Evolutionary conservation across 1,140 invertebrate genomes (phyloP).

Genomic region (Drosophila bipectinata): DNA sequence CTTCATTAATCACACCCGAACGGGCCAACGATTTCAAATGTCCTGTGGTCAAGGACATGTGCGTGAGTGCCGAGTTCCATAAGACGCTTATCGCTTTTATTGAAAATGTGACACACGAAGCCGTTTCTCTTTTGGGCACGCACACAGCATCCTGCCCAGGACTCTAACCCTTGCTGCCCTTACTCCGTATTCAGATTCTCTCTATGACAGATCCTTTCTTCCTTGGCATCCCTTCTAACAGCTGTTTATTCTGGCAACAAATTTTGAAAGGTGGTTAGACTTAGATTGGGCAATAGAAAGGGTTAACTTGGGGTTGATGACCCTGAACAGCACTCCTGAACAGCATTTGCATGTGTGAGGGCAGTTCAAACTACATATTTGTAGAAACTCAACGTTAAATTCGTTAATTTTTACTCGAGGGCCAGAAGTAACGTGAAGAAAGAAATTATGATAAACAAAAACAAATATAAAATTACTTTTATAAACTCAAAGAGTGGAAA

Average conservation of each 20-base stretch:
- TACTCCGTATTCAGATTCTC: constrained; percentile 37
- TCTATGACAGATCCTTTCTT: constrained; percentile 45
- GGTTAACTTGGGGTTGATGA: constrained; percentile 54
- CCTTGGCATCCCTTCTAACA: constrained; percentile 41
- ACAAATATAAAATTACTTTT: constrained; percentile 40
- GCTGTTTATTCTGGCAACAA: constrained; percentile 43
- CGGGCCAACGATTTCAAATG: constrained; percentile 43
- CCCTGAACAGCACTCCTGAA: constrained; percentile 9
- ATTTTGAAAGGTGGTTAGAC: constrained; percentile 7
- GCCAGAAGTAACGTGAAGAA: background rate
- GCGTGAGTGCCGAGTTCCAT: constrained; percentile 52
- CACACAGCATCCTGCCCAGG: constrained; percentile 57
- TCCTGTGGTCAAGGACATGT: constrained; percentile 64
- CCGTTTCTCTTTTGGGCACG: constrained; percentile 49
- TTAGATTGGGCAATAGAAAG: constrained; percentile 23
- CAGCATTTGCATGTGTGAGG: constrained; percentile 7
- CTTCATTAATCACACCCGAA: constrained; percentile 74
- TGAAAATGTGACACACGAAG: constrained; percentile 28
- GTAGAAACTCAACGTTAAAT: background rate
- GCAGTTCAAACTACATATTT: background rate
- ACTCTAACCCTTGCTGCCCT: constrained; percentile 24
- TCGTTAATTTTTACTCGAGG: background rate
- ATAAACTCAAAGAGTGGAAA: constrained; percentile 67
- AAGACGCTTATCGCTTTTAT: constrained; percentile 63
- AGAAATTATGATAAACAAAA: constrained; percentile 8